Base-by-base conservation (phyloP, 2,888 invertebrate genomes). In the Unio delphinus region DNA sequence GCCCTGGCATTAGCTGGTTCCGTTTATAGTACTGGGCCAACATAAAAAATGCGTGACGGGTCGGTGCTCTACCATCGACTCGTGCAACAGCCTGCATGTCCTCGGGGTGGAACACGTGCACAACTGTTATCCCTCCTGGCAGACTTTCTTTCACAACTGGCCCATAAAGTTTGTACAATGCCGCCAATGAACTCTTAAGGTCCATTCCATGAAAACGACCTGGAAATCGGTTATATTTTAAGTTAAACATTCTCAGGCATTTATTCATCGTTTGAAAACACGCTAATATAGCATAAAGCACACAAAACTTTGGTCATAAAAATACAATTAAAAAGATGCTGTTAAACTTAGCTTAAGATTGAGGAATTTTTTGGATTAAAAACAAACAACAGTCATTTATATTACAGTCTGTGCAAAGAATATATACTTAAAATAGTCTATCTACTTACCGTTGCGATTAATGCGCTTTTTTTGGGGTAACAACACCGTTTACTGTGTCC, bases 31-130 rank as follows among this genome's bases (percentile, higher is more conserved):
- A 81, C 55, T 72, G 67, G 2, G 67, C n/a, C 61, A 81, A 65
- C 64, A 75, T 77, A 54, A 74, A 69, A 64, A 81, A 81, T 4
- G 76, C 73, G 45, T 76, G 64, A 8, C 86, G 65, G 0, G 69
- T 26, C 0, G 86, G 86, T 30, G 70, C 68, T 54, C 76, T 68
- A 0, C 83, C 83, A n/a, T 85, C 82, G 28, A 69, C 65, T 56
- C 85, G 68, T 70, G 78, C 82, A 17, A 84, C 82, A 3, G 70
- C 69, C 64, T 76, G 81, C 3, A 80, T 68, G 66, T 82, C 83
- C 6, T 74, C 74, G 0, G 85, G 82, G 55, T 78, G 75, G 73
- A 75, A 84, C 28, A 91, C 86, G 56, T 92, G 85, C 1, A 92
- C 87, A 55, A 81, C 18, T 4, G 45, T 61, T 56, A 75, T 64